Evolutionary conservation across 2,113 vertebrate genomes (phyloP), one percentile per base, ranked within the genome.

Genomic region (Osmerus eperlanus): DNA sequence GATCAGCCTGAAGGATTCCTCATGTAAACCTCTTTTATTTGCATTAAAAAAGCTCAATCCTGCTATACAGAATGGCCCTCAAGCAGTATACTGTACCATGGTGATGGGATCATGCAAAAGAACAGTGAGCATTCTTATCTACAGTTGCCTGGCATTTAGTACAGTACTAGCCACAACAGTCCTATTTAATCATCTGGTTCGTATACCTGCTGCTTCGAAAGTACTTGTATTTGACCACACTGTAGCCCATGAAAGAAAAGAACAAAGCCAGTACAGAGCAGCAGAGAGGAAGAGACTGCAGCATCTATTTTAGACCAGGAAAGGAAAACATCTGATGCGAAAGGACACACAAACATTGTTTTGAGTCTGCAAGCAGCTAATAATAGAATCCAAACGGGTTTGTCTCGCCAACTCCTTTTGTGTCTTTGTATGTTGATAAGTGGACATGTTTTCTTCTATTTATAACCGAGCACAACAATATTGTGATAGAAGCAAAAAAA

Each of bases 311-410:
- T n/a, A 56, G 54, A 56, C 54, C n/a, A n/a, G 54, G 54, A 56
- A 56, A 56, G n/a, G 54, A 56, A 56, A 56, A 56, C 54, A 56
- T 56, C 54, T 56, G 54, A 56, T 77, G 83, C 85, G 84, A 88
- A 86, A 83, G 59, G 21, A 12, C 51, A 56, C 68, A 60, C 7
- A 72, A 82, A 85, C 77, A 85, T 78, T 81, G 70, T 82, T 85
- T 75, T 62, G 68, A 73, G 63, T 8, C 3, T 60, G 56, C 72
- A 60, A 5, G 29, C 56, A 3, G 75, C 85, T 79, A 83, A 82
- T 86, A 90, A 86, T 88, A 89, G 72, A 70, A 75, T 59, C 70
- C 83, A 78, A 85, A 86, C 63, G 23, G 54, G 68, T 73, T 76
- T 51, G 72, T 84, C 75, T 74, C 58, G 74, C 67, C 71, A 66